Evolutionary conservation across 1,140 invertebrate species (phyloP).

Genomic region (Trichonephila inaurata): DNA sequence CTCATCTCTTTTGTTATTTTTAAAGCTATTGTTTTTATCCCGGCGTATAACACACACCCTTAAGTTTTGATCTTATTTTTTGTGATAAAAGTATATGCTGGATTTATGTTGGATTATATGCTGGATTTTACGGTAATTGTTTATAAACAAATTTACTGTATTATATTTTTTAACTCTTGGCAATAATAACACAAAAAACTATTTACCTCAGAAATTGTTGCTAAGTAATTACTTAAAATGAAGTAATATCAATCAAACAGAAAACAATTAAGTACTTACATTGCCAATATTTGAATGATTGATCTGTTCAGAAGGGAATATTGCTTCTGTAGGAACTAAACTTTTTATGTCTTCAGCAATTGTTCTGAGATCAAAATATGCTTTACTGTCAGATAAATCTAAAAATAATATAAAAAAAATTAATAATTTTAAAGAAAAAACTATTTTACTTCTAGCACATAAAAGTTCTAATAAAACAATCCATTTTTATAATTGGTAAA

Average conservation of each 20-base stretch:
- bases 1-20: too few species aligned
- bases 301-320: conserved; percentile 84
- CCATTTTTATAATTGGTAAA: background rate
- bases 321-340: conserved; percentile 83
- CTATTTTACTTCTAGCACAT: background rate
- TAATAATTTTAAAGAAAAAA: background rate
- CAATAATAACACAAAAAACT: too few species aligned
- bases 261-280: conserved; percentile 78
- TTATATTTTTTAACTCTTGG: too few species aligned
- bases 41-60: too few species aligned
- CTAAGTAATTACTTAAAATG: too few species aligned
- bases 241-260: background rate
- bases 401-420: background rate
- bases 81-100: too few species aligned
- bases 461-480: background rate
- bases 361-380: conserved; percentile 78
- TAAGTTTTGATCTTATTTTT: too few species aligned
- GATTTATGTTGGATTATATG: too few species aligned
- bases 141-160: too few species aligned
- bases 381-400: conserved; percentile 23
- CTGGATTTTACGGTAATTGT: too few species aligned
- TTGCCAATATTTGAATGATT: conserved; percentile 82
- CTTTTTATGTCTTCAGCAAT: conserved; percentile 83
- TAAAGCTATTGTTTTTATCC: too few species aligned
- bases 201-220: too few species aligned